Evolutionary conservation across 2,113 vertebrate species (phyloP).

Genomic region (Aegotheles bennettii): DNA sequence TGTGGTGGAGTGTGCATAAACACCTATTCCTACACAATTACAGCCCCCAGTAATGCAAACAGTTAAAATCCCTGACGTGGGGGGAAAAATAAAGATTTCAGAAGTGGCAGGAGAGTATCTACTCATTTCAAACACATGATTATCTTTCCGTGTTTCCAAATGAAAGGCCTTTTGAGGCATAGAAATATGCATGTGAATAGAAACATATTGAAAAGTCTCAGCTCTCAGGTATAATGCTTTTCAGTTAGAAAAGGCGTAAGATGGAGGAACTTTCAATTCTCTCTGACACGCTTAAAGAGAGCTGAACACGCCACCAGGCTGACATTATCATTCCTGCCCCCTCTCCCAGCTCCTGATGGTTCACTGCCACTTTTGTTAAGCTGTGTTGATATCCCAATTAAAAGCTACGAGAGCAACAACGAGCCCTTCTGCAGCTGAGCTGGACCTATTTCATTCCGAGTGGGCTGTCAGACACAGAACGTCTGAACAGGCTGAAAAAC

Average conservation of each 20-base stretch:
- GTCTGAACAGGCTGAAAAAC: not conserved
- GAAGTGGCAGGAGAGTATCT: slow-evolving; percentile 60
- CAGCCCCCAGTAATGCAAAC: not conserved
- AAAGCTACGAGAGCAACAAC: not conserved
- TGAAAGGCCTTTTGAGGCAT: slow-evolving; percentile 58
- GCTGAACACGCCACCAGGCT: not conserved
- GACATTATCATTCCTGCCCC: not conserved
- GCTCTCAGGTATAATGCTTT: slow-evolving; percentile 65
- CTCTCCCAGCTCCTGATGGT: not conserved
- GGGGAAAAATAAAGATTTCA: slow-evolving; percentile 19
- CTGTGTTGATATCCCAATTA: not conserved
- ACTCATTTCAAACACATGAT: slow-evolving; percentile 68
- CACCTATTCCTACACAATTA: not conserved
- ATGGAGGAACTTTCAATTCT: not conserved
- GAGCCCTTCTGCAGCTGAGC: not conserved
- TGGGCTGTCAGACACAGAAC: not conserved
- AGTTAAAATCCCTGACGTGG: slow-evolving; percentile 56
- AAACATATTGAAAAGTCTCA: slow-evolving; percentile 5
- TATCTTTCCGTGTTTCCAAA: slow-evolving; percentile 65
- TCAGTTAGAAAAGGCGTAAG: not conserved
- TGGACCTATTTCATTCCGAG: not conserved
- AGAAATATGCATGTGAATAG: slow-evolving; percentile 69
- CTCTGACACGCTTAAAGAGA: not conserved
- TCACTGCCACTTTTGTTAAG: not conserved
- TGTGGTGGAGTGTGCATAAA: not conserved